Conservation (phyloP, 2,888 invertebrate genomes). For the Athetis lepigone region DNA sequence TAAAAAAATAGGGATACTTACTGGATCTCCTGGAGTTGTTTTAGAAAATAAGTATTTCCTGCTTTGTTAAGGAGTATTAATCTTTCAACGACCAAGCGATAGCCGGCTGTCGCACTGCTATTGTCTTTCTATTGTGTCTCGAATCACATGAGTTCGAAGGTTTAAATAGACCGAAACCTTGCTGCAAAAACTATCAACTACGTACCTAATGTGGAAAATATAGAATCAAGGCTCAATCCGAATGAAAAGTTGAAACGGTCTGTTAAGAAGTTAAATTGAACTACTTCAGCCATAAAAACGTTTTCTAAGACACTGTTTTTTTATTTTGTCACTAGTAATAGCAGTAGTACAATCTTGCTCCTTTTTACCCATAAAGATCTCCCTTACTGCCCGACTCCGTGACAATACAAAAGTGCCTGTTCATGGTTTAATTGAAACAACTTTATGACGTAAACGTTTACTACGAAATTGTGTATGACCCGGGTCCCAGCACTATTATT, state of each 20-base stretch:
- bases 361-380: neutral
- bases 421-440: neutral
- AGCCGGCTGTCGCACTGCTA: too few relatives aligned
- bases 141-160: neutral
- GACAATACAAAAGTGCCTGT: neutral
- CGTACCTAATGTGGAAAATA: neutral
- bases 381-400: neutral
- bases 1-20: neutral
- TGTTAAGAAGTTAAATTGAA: neutral
- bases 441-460: neutral
- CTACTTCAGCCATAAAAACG: neutral
- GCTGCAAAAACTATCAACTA: neutral
- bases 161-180: too few relatives aligned
- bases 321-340: neutral
- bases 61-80: neutral
- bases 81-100: too few relatives aligned
- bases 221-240: neutral
- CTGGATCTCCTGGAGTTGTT: neutral
- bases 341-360: neutral
- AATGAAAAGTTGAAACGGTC: neutral
- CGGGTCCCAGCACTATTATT: constrained; percentile 2
- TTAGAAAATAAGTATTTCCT: constrained; percentile 16
- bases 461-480: constrained; percentile 7
- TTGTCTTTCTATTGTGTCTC: too few relatives aligned
- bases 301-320: neutral